Base-by-base conservation (phyloP, 2,888 invertebrate species). In the Athalia rosae region DNA sequence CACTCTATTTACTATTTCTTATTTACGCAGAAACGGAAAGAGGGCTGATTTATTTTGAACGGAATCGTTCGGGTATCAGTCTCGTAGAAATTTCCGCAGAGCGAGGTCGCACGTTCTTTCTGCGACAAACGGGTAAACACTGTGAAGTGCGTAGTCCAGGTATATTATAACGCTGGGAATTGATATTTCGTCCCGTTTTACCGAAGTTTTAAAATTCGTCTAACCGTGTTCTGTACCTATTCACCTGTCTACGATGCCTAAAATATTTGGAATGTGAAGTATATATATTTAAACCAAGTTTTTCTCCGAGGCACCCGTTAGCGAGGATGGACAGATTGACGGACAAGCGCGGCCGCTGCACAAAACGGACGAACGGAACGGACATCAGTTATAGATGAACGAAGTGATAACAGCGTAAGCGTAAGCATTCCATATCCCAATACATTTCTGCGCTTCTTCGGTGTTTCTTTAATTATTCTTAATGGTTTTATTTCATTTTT, bases 391-490 rank as follows among this genome's bases (percentile, higher is more conserved):
- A 53, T 71, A 58, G 71, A 71, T 71, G 71, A 50, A 71, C 56
- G 56, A 71, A 71, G 71, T 45, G 71, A 71, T 71, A 71, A 58
- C n/a, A 58, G 43, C 15, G 43, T 58, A 58, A 56, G 71, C 56
- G 43, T 58, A 28, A 71, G 58, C 71, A 71, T 71, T 71, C 71
- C 71, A 43, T 45, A 28, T 28, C 28, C 28, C 58, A 28, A 13
- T 15, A 15, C n/a, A 45, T 56, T 71, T 71, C 58, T 71, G 71
- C 71, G 71, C 56, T 71, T 71, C 71, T 56, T 58, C 56, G 4
- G 53, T 53, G 53, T n/a, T 9, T 7, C 9, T 28, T 53, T 7
- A 53, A 11, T 53, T 53, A n/a, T 53, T 7, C 11, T 6, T 45
- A 9, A 62, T 9, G 8, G 63, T 11, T 4, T 41, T 41, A 43